phyloP scores from a whole-genome alignment of 2,888 invertebrate species.

The Spatulosminthurus flaviceps region DNA sequence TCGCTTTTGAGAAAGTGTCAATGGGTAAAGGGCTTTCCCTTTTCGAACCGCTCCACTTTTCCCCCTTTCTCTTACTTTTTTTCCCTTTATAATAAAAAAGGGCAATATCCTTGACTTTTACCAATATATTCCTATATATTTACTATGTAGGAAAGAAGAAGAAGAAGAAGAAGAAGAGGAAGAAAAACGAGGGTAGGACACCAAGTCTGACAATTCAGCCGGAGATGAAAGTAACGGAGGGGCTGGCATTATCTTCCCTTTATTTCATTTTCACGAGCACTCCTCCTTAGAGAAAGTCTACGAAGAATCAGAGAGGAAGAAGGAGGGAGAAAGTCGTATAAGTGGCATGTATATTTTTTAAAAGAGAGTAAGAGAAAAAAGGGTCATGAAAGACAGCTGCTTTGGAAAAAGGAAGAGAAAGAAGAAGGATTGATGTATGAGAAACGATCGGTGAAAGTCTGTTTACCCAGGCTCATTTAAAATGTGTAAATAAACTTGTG shows the following conservation, averaged over 20 bases:
- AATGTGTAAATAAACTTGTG: slow-evolving; percentile 31
- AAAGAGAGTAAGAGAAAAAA: neutral
- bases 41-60: slow-evolving; percentile 6
- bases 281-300: neutral
- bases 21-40: neutral
- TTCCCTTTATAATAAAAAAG: neutral
- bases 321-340: neutral
- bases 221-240: neutral
- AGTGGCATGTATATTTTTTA: slow-evolving; percentile 18
- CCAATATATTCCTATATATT: slow-evolving; percentile 33
- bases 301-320: neutral
- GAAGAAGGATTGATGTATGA: slow-evolving; percentile 12
- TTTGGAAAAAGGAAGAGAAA: neutral
- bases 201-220: neutral
- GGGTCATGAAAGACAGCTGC: neutral
- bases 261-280: slow-evolving; percentile 11
- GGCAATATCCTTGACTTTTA: too few species aligned
- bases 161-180: neutral
- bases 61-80: too few species aligned
- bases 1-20: too few species aligned
- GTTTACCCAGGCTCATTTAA: slow-evolving; percentile 20
- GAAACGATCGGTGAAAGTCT: neutral
- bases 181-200: neutral
- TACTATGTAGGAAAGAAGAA: slow-evolving; percentile 38
- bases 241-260: slow-evolving; percentile 22